These are phyloP conservation scores for Chaetoderma sp. DNA, from an alignment of 2,888 invertebrate species.

Conservation along the genomic window DNA sequence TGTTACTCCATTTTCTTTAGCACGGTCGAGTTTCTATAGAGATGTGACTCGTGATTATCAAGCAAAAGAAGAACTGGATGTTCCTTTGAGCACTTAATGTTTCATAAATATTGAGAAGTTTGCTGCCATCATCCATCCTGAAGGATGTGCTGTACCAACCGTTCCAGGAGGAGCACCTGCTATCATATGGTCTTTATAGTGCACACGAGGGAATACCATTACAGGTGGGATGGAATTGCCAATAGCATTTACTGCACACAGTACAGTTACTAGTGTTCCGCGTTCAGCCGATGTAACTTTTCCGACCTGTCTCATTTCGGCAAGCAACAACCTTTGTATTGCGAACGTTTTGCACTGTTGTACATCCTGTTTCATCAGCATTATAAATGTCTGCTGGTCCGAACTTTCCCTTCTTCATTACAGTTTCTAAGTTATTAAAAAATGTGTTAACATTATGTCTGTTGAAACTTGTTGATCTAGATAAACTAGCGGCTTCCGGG, in stretches of 20 bases:
- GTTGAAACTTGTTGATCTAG: conserved; percentile 34
- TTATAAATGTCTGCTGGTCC: conserved; percentile 3
- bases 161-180: conserved; percentile 9
- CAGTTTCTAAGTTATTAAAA: conserved; percentile 21
- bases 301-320: conserved; percentile 4
- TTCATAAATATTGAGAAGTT: conserved; percentile 26
- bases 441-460: conserved; percentile 22
- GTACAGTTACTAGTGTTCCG: conserved; percentile 13
- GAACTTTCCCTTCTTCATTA: conserved; percentile 4
- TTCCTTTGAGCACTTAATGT: conserved; percentile 48
- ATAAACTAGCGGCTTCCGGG: conserved; percentile 38
- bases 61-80: conserved; percentile 44
- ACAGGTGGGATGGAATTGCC: conserved; percentile 18
- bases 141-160: conserved; percentile 9
- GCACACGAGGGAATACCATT: conserved; percentile 19
- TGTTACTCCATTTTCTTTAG: conserved; percentile 61
- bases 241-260: conserved; percentile 6
- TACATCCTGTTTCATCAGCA: conserved; percentile 10
- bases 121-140: conserved; percentile 37
- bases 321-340: conserved; percentile 16
- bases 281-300: conserved; percentile 18
- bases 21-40: conserved; percentile 46
- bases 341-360: conserved; percentile 25
- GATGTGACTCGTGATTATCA: conserved; percentile 54
- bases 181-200: conserved; percentile 13